Evolutionary conservation across 2,113 vertebrate species (phyloP).

Genomic region (human (Homo sapiens)): GRCh38 chr15:39027001-39027500

Average conservation of each 20-base stretch:
- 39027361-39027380: background rate
- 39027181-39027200: constrained; percentile 10
- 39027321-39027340: background rate
- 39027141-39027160: background rate
- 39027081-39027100: background rate
- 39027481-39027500: background rate
- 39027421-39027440: background rate
- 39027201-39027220: background rate
- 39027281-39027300: constrained; percentile 14
- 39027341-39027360: background rate
- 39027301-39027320: background rate
- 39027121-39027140: constrained; percentile 15
- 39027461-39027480: background rate
- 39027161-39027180: background rate
- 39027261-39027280: background rate
- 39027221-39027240: constrained; percentile 8
- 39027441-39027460: background rate
- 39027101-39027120: background rate
- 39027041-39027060: background rate
- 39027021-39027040: background rate
- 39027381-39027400: background rate
- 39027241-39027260: background rate
- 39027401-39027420: background rate
- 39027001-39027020: background rate
- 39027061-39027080: background rate